phyloP scores from a whole-genome alignment of 2,888 invertebrate genomes.

The Cosmopolites sordidus region DNA sequence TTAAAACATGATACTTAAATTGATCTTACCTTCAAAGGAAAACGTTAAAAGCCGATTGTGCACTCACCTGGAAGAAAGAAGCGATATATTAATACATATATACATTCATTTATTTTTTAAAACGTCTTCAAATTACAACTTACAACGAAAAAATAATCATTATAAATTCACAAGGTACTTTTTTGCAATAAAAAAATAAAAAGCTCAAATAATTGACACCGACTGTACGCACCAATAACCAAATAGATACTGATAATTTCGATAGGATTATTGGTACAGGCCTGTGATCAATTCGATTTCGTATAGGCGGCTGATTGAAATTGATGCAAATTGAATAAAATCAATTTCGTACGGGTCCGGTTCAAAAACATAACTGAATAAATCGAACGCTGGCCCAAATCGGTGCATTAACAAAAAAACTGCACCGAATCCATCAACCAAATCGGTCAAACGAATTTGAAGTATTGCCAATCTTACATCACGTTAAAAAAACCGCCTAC shows the following conservation, averaged over 20 bases:
- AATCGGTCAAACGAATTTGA: not conserved
- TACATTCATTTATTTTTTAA: too few relatives aligned
- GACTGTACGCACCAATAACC: not conserved
- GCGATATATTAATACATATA: too few relatives aligned
- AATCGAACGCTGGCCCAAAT: too few relatives aligned
- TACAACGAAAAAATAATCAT: too few relatives aligned
- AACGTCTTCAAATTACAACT: too few relatives aligned
- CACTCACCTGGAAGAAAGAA: too few relatives aligned
- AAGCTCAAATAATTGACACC: not conserved
- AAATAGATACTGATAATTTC: not conserved
- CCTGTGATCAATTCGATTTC: not conserved
- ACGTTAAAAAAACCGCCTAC: slow-evolving; percentile 31
- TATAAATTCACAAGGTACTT: not conserved
- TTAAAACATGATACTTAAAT: too few relatives aligned
- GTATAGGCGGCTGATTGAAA: not conserved
- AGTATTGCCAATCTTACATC: slow-evolving; percentile 33
- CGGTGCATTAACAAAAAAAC: not conserved
- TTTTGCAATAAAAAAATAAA: not conserved
- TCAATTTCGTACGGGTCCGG: not conserved
- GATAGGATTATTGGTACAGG: not conserved
- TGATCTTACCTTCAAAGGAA: too few relatives aligned
- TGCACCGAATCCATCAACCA: not conserved
- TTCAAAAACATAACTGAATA: not conserved
- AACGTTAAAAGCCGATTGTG: too few relatives aligned
- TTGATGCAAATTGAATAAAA: not conserved